Evolutionary conservation across 2,888 invertebrate species (phyloP).

Genomic region (Osedax fenrisi): DNA sequence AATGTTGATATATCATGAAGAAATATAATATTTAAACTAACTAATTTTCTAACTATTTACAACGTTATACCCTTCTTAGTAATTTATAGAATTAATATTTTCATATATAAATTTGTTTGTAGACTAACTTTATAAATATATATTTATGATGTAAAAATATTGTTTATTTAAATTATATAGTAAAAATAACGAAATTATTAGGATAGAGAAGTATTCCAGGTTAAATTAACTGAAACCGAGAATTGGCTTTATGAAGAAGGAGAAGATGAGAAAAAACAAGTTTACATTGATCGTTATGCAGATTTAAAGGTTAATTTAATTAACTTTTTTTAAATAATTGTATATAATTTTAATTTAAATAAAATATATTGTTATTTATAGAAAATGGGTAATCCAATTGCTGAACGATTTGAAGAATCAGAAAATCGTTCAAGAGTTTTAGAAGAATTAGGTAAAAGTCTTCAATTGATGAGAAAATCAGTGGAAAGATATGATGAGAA

Average conservation of each 20-base stretch:
- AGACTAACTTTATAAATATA: neutral
- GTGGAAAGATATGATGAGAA: slow-evolving; percentile 52
- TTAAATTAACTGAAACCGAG: slow-evolving; percentile 70
- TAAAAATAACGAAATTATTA: too few relatives aligned
- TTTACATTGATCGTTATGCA: slow-evolving; percentile 56
- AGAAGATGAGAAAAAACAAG: slow-evolving; percentile 73
- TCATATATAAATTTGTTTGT: neutral
- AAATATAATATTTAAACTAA: neutral
- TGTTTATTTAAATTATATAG: neutral
- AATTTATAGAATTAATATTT: neutral
- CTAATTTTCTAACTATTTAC: too few relatives aligned
- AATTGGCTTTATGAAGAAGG: slow-evolving; percentile 95
- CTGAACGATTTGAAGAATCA: slow-evolving; percentile 67
- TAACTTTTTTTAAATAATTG: slow-evolving; percentile 11
- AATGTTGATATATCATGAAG: too few relatives aligned
- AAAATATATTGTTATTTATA: slow-evolving; percentile 46
- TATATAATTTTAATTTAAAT: slow-evolving; percentile 14
- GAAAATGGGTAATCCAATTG: slow-evolving; percentile 76
- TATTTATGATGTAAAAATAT: slow-evolving; percentile 2
- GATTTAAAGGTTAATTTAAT: slow-evolving; percentile 51
- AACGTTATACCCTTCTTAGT: too few relatives aligned
- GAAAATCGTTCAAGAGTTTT: slow-evolving; percentile 68
- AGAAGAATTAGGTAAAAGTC: slow-evolving; percentile 65
- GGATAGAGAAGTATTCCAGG: slow-evolving; percentile 45
- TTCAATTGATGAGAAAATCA: slow-evolving; percentile 71